Base-by-base conservation (phyloP, 2,888 invertebrate species). In the Neuroscelio doddi region DNA sequence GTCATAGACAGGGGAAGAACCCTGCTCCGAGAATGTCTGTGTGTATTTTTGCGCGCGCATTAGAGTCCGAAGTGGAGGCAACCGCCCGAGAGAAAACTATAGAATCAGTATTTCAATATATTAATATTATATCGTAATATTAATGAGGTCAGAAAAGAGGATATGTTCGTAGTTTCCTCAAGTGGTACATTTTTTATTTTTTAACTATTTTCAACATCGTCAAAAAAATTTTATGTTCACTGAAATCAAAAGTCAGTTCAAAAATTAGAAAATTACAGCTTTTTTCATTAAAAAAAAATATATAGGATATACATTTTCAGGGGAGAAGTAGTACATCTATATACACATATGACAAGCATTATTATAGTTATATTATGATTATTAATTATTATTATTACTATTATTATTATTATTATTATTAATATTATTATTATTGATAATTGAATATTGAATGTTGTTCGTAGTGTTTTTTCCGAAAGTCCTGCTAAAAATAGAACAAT, bases 381-480 rank as follows among this genome's bases (percentile, higher is more conserved):
- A n/a, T n/a, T n/a, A n/a, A n/a, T n/a, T n/a, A n/a, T n/a, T 72
- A 73, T 69, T 69, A 69, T 69, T 68, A 51, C 74, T 72, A 72
- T 74, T 64, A 76, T 76, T 74, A 75, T 70, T 66, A 21, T 21
- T 21, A 71, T 74, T 72, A 73, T 69, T 69, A 69, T 69, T 68
- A 51, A 76, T 72, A 73, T 74, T 65, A 76, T 76, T 74, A 75
- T 70, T 64, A 21, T 3, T 17, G n/a, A 17, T 38, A 45, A 69
- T 74, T 73, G 70, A 75, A 78, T 78, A 81, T 81, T 82, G 72
- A 81, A 81, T 82, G 82, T 83, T 83, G 82, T 83, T 80, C 72
- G 80, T 80, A 77, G 77, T 77, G 73, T 75, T 76, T 74, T 76
- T 75, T 73, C 58, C 68, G 64, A 63, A 70, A 68, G 62, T 71